Evolutionary conservation across 2,113 vertebrate species (phyloP).

Genomic region (Spilogale gracilis): DNA sequence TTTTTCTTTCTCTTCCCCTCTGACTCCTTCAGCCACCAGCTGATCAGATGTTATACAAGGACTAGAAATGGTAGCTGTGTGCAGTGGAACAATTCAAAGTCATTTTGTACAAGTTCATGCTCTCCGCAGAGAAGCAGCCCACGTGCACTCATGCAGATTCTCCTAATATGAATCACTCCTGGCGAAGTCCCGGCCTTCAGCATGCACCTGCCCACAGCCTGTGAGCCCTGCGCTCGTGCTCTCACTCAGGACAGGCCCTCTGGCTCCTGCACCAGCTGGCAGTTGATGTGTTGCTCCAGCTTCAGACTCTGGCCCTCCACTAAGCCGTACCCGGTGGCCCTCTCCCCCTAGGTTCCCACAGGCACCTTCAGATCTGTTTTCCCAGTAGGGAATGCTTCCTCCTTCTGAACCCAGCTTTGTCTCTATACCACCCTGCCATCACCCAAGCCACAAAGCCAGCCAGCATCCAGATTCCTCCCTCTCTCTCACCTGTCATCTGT

Average conservation of each 20-base stretch:
- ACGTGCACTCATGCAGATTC: neutral
- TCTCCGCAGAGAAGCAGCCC: slow-evolving; percentile 53
- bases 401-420: neutral
- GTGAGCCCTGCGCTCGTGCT: neutral
- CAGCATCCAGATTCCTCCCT: neutral
- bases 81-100: neutral
- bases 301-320: neutral
- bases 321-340: neutral
- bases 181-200: neutral
- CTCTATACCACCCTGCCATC: neutral
- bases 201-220: neutral
- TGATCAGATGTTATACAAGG: neutral
- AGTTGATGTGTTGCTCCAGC: neutral
- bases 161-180: neutral
- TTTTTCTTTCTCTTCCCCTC: neutral
- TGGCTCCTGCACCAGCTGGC: neutral
- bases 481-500: neutral
- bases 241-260: neutral
- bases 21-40: neutral
- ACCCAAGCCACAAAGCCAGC: neutral
- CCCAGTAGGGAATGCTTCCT: neutral
- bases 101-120: slow-evolving; percentile 30
- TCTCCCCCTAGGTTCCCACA: neutral
- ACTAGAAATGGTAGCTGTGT: neutral
- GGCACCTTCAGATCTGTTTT: neutral